A percentile compares a stretch with the other conserved stretches of the same genome.
Evolutionary conservation across 1,140 invertebrate genomes (phyloP).

Genomic region (Venturia canescens): DNA sequence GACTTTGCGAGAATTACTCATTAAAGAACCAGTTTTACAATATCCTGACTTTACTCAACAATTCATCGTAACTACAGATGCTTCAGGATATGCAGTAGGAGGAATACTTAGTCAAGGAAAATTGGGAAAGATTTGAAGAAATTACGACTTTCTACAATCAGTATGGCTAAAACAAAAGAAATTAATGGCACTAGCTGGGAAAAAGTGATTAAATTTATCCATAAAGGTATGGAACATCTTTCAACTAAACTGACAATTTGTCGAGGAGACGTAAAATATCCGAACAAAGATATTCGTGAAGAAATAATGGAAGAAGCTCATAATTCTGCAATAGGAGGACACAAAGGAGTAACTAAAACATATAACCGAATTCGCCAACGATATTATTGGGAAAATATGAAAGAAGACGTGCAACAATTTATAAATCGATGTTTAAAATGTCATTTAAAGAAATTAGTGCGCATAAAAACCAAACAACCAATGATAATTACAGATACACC

Average conservation of each 20-base stretch:
- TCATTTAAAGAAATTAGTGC: no score
- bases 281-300: no score
- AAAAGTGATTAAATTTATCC: background rate
- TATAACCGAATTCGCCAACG: constrained; percentile 43
- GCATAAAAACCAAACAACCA: no score
- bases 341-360: constrained; percentile 31
- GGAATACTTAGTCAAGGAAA: constrained; percentile 58
- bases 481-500: no score
- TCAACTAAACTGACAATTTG: constrained; percentile 34
- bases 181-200: constrained; percentile 33
- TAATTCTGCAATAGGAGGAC: constrained; percentile 27
- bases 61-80: constrained; percentile 66
- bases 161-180: constrained; percentile 23
- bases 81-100: constrained; percentile 56
- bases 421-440: no score
- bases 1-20: constrained; percentile 33
- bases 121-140: background rate
- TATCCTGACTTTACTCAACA: constrained; percentile 61
- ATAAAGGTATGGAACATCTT: background rate
- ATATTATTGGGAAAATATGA: constrained; percentile 42
- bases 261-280: background rate
- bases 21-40: constrained; percentile 54
- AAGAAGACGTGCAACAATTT: no score
- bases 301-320: constrained; percentile 30
- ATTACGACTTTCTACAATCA: constrained; percentile 13